Evolutionary conservation across 2,888 invertebrate genomes (phyloP).

Genomic region (Thymelicus lineola): DNA sequence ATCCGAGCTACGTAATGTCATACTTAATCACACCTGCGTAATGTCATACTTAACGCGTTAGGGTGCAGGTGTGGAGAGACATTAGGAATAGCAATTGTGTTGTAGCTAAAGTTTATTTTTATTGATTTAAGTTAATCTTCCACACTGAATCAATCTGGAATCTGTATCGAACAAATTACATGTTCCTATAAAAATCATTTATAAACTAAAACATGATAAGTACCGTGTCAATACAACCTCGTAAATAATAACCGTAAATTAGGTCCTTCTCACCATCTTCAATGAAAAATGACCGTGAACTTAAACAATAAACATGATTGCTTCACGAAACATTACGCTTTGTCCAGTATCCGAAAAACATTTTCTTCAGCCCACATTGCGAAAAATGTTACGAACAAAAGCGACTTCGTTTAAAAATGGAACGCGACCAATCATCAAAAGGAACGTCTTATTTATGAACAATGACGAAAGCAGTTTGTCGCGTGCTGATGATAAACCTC

Average conservation of each 20-base stretch:
- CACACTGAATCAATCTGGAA: too few species aligned
- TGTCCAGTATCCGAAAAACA: conserved; percentile 16
- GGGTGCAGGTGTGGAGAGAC: too few species aligned
- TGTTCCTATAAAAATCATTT: too few species aligned
- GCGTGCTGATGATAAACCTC: conserved; percentile 21
- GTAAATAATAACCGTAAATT: conserved; percentile 16
- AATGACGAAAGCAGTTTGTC: conserved; percentile 50
- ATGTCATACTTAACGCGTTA: too few species aligned
- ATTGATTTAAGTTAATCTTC: too few species aligned
- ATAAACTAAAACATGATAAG: neutral
- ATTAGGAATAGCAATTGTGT: too few species aligned
- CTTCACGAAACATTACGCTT: conserved; percentile 22
- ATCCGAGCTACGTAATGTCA: too few species aligned
- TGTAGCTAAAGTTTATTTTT: too few species aligned
- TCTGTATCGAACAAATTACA: too few species aligned
- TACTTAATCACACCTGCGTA: too few species aligned
- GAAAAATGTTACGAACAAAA: conserved; percentile 63
- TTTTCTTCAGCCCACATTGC: conserved; percentile 52
- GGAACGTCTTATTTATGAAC: conserved; percentile 55
- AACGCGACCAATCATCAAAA: conserved; percentile 75
- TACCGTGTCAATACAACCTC: neutral
- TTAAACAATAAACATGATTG: conserved; percentile 37
- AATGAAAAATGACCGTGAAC: conserved; percentile 47
- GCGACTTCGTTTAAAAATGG: conserved; percentile 64
- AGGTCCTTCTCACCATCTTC: conserved; percentile 1